These are phyloP conservation scores for Remorina albescens DNA, from an alignment of 2,797 vertebrate genomes.

Conservation along the genomic window DNA sequence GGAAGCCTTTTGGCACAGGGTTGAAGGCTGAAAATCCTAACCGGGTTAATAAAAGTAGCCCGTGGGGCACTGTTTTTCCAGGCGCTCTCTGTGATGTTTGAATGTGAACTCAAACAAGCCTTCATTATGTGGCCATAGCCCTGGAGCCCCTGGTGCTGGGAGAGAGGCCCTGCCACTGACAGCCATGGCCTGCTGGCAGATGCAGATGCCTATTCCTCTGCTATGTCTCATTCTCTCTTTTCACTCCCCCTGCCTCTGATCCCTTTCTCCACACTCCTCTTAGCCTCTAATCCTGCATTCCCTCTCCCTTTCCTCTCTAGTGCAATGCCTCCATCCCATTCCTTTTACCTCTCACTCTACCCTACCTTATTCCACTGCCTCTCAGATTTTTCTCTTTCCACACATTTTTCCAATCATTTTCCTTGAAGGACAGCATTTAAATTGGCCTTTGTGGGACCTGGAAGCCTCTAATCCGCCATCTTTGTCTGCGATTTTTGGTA, in stretches of 20 bases:
- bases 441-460: constrained; percentile 40
- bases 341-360: constrained; percentile 38
- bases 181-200: constrained; percentile 63
- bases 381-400: constrained; percentile 48
- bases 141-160: constrained; percentile 77
- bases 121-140: constrained; percentile 80
- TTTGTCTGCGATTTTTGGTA: constrained; percentile 49
- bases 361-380: constrained; percentile 22
- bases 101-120: constrained; percentile 82
- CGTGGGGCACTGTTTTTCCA: constrained; percentile 82
- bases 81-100: constrained; percentile 81
- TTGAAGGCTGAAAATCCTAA: constrained; percentile 79
- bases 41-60: constrained; percentile 83
- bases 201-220: constrained; percentile 68
- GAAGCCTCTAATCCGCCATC: constrained; percentile 56
- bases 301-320: constrained; percentile 62
- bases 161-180: constrained; percentile 79
- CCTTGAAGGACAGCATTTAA: constrained; percentile 52
- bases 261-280: constrained; percentile 73
- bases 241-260: constrained; percentile 56
- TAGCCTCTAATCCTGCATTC: constrained; percentile 71
- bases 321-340: constrained; percentile 52
- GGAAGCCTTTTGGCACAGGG: constrained; percentile 71
- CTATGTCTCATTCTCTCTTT: constrained; percentile 64
- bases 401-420: constrained; percentile 55